Base-by-base conservation (phyloP, 1,140 invertebrate species). In the Penaeus indicus region DNA sequence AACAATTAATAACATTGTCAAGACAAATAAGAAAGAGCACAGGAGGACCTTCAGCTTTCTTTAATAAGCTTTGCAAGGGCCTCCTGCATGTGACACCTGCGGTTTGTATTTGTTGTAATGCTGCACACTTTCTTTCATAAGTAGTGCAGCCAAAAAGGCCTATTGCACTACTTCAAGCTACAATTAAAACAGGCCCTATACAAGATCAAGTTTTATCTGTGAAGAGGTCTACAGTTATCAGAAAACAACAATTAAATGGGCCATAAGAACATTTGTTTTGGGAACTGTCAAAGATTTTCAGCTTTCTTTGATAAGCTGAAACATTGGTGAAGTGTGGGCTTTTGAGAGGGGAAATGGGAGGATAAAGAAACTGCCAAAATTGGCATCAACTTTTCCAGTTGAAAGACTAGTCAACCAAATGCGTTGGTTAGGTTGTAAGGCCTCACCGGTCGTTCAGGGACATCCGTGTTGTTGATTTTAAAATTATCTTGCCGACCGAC, bases 121-220 rank as follows among this genome's bases (percentile, higher is more conserved):
- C 67, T 79, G 72, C 87, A 83, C 87, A 88, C 87, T 88, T 88
- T 88, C 87, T 88, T 88, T 88, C 22, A 88, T 88, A 88, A 88
- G 87, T 84, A 84, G 87, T 88, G 81, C 87, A 84, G 60, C 27
- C 54, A 81, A 60, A 54, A 27, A 21, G 78, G 78, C 22, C 62
- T 69, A 69, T 69, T 47, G 32, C 80, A 80, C 77, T 80, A 80
- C 78, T 61, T 67, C 60, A 38, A 80, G 69, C 78, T 79, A 87
- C n/a, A 60, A 47, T 62, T 47, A 80, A 25, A 67, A 60, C 38
- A 67, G 63, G 78, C 78, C 64, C 64, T 61, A 87, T 60, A 42
- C 32, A n/a, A 82, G 69, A 67, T 67, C 67, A 87, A 67, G 42
- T 54, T 54, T 16, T 54, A 54, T 54, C 54, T 22, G 22, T 84